Evolutionary conservation across 1,140 invertebrate genomes (phyloP).

Genomic region (Drepana arcuata): DNA sequence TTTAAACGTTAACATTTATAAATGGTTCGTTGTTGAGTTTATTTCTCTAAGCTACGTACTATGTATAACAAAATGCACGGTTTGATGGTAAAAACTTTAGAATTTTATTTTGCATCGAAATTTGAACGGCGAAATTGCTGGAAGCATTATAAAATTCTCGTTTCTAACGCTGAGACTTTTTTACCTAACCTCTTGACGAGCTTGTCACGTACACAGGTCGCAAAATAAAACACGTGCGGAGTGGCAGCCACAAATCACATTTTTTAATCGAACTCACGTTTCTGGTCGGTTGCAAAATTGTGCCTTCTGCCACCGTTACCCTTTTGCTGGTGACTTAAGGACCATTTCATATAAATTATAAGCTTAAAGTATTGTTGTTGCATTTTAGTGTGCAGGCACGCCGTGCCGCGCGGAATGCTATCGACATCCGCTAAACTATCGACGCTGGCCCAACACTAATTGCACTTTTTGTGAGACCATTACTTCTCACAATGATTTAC

Average conservation of each 20-base stretch:
- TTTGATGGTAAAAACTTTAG: too few species aligned
- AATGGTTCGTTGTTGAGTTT: too few species aligned
- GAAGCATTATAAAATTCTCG: too few species aligned
- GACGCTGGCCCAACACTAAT: slow-evolving; percentile 58
- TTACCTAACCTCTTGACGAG: slow-evolving; percentile 29
- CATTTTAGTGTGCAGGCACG: slow-evolving; percentile 52
- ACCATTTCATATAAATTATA: not conserved
- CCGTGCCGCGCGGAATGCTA: slow-evolving; percentile 50
- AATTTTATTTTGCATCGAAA: slow-evolving; percentile 7
- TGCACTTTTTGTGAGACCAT: slow-evolving; percentile 50
- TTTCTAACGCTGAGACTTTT: slow-evolving; percentile 28
- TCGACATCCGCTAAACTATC: slow-evolving; percentile 62
- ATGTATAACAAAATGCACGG: too few species aligned
- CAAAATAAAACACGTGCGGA: slow-evolving; percentile 61
- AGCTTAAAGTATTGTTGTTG: not conserved
- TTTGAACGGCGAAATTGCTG: slow-evolving; percentile 11
- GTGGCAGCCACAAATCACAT: slow-evolving; percentile 64
- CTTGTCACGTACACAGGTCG: slow-evolving; percentile 52
- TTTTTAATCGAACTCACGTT: slow-evolving; percentile 66
- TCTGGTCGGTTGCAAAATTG: slow-evolving; percentile 24
- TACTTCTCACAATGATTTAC: slow-evolving; percentile 60
- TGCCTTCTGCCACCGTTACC: not conserved
- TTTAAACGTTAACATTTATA: too few species aligned
- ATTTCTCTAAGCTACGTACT: too few species aligned
- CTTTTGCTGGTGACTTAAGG: not conserved